phyloP scores from a whole-genome alignment of 2,113 vertebrate species.

The Callospermophilus lateralis region DNA sequence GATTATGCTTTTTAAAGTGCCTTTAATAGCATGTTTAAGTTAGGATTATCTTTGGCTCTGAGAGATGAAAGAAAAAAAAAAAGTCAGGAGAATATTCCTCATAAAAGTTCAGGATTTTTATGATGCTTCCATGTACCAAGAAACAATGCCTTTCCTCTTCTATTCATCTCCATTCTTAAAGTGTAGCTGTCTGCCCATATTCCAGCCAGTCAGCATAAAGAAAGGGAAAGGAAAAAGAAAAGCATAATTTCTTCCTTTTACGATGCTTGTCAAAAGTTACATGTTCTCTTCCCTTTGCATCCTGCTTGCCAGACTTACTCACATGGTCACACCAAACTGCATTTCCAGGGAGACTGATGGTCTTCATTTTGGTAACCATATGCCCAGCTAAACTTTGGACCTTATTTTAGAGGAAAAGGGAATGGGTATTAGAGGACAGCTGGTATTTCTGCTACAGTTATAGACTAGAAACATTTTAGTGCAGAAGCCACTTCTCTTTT shows the following conservation, averaged over 20 bases:
- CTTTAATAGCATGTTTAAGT: background rate
- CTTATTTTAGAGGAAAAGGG: slow-evolving; percentile 14
- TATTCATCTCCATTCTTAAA: background rate
- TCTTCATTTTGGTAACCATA: background rate
- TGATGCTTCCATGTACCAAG: background rate
- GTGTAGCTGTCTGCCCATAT: background rate
- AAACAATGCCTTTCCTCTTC: background rate
- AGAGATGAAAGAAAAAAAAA: slow-evolving; percentile 51
- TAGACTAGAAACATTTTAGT: slow-evolving; percentile 32
- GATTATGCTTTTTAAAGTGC: slow-evolving; percentile 44
- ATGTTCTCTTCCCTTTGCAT: background rate
- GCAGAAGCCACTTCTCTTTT: slow-evolving; percentile 1
- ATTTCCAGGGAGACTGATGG: background rate
- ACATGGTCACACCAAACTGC: background rate
- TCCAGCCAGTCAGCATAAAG: background rate
- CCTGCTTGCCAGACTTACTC: background rate
- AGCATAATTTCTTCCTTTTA: background rate
- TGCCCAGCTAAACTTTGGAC: background rate
- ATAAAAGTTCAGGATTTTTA: background rate
- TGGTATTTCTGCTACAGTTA: background rate
- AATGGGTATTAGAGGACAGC: background rate
- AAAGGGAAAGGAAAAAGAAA: background rate
- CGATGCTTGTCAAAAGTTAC: background rate
- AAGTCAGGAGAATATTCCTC: background rate
- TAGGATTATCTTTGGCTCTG: slow-evolving; percentile 11